Percentiles rank a stretch among this genome's conserved stretches.
Evolutionary conservation across 2,888 invertebrate species (phyloP).

Genomic region (Nemurella pictetii): DNA sequence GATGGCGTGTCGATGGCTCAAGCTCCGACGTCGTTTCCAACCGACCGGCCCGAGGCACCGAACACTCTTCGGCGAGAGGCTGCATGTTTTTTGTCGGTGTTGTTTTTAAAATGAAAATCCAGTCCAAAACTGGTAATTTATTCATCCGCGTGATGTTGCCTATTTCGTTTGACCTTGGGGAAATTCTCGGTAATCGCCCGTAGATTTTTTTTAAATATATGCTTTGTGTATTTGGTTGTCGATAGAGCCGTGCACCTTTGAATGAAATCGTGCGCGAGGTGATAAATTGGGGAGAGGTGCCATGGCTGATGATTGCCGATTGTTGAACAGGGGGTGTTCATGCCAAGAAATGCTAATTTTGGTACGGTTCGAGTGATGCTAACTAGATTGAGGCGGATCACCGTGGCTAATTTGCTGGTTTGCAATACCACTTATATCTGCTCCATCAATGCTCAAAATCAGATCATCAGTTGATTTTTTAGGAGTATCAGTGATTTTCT

Average conservation of each 20-base stretch:
- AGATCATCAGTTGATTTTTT: no score
- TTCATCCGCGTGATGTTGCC: slow-evolving; percentile 24
- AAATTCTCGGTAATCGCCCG: slow-evolving; percentile 6
- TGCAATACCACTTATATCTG: neutral
- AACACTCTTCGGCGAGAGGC: neutral
- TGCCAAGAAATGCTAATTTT: neutral
- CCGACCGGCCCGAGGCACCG: neutral
- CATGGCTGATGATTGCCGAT: neutral
- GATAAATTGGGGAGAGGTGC: neutral
- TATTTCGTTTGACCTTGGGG: slow-evolving; percentile 13
- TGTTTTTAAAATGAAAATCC: slow-evolving; percentile 27
- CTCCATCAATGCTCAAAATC: no score
- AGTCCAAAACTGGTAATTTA: slow-evolving; percentile 28
- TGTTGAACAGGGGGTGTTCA: neutral
- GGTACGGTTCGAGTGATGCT: neutral
- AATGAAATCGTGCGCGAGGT: neutral
- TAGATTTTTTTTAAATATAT: neutral
- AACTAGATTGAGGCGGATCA: neutral
- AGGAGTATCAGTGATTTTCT: no score
- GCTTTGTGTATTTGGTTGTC: neutral
- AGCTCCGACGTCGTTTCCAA: neutral
- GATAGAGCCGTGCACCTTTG: neutral
- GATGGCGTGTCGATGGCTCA: neutral
- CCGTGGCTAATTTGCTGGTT: neutral
- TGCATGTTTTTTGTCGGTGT: slow-evolving; percentile 26